Evolutionary conservation across 1,140 invertebrate genomes (phyloP).

Genomic region (Pararge aegeria): DNA sequence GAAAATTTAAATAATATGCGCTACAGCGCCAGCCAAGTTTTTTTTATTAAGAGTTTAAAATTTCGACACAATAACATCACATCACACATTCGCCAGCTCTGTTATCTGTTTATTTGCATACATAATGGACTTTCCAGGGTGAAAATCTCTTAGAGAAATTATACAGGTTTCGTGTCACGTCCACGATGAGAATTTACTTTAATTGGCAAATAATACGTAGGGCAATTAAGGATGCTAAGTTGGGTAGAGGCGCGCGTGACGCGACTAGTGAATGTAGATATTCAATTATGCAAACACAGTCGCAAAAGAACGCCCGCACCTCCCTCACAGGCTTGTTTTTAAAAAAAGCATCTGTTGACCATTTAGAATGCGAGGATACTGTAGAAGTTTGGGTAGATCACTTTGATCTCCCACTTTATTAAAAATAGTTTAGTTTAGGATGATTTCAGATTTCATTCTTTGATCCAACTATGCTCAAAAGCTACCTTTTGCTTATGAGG

Average conservation of each 20-base stretch:
- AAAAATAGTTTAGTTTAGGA: too few relatives aligned
- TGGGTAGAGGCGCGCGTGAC: conserved; percentile 73
- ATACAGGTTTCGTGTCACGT: conserved; percentile 75
- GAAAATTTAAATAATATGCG: conserved; percentile 7
- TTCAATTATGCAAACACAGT: conserved; percentile 77
- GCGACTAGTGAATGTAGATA: conserved; percentile 67
- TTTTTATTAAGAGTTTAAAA: conserved; percentile 22
- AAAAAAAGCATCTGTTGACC: conserved; percentile 44
- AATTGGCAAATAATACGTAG: conserved; percentile 80
- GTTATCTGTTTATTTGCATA: conserved; percentile 47
- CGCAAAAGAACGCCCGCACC: conserved; percentile 60
- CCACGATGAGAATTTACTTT: conserved; percentile 77
- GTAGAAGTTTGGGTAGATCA: too few relatives aligned
- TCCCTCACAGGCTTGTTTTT: conserved; percentile 30
- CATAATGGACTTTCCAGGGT: conserved; percentile 42
- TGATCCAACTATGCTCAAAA: too few relatives aligned
- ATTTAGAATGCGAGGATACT: conserved; percentile 10
- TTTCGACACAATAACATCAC: conserved; percentile 25
- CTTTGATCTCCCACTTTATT: too few relatives aligned
- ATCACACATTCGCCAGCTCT: conserved; percentile 20
- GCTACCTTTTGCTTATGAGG: too few relatives aligned
- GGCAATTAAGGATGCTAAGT: conserved; percentile 79
- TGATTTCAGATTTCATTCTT: too few relatives aligned
- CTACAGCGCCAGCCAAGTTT: neutral
- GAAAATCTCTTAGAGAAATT: conserved; percentile 58